phyloP scores from a whole-genome alignment of 2,888 invertebrate genomes.

The Heliconius charithonia region DNA sequence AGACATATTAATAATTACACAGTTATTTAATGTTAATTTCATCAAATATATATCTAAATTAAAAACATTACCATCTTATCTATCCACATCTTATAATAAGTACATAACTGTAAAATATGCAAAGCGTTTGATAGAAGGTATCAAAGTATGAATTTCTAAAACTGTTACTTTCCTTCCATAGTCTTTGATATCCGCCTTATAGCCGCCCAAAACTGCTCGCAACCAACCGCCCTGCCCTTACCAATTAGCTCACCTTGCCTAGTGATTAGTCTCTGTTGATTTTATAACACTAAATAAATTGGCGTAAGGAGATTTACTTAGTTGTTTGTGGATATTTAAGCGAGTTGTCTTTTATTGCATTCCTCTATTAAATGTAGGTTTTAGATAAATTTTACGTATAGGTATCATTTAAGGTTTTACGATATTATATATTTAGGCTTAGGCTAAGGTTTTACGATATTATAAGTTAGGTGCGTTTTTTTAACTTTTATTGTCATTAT shows the following conservation, averaged over 20 bases:
- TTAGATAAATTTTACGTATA: background rate
- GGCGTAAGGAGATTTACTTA: constrained; percentile 20
- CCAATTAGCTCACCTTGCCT: constrained; percentile 47
- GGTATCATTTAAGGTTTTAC: background rate
- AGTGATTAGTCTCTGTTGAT: constrained; percentile 25
- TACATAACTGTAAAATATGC: too few species aligned
- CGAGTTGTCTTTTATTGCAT: background rate
- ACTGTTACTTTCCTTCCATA: constrained; percentile 30
- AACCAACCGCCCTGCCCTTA: constrained; percentile 60
- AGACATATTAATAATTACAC: too few species aligned
- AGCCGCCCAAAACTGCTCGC: constrained; percentile 70
- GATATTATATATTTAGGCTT: too few species aligned
- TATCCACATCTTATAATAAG: too few species aligned
- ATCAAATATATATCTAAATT: too few species aligned
- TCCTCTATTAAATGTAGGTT: background rate
- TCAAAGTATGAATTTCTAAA: background rate
- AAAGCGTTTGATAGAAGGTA: background rate
- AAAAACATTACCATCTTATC: too few species aligned
- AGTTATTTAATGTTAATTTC: too few species aligned
- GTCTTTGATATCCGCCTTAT: constrained; percentile 56
- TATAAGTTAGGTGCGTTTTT: too few species aligned
- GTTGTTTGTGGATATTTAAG: background rate
- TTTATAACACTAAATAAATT: constrained; percentile 26
- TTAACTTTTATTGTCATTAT: too few species aligned
- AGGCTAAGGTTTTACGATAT: too few species aligned